Evolutionary conservation across 2,888 invertebrate genomes (phyloP).

Genomic region (Syritta pipiens): DNA sequence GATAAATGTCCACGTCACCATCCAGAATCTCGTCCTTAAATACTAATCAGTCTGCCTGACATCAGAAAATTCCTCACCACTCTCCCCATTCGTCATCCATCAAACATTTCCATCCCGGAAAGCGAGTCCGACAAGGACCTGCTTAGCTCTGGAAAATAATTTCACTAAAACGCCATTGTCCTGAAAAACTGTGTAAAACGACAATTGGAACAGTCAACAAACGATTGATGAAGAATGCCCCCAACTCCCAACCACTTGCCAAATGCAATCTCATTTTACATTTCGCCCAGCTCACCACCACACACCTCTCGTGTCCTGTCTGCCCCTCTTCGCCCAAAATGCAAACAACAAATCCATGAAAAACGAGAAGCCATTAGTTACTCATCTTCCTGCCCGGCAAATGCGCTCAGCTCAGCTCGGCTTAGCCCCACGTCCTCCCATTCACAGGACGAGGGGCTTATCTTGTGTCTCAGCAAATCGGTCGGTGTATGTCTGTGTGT

Average conservation of each 20-base stretch:
- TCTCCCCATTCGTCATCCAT: too few species aligned
- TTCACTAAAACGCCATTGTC: background rate
- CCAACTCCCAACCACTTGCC: conserved; percentile 1
- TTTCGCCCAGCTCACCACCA: background rate
- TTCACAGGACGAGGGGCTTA: conserved; percentile 44
- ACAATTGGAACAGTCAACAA: conserved; percentile 36
- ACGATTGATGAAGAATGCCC: conserved; percentile 25
- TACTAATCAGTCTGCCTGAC: too few species aligned
- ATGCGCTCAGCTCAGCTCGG: conserved; percentile 23
- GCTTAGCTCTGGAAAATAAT: too few species aligned
- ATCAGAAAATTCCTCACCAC: too few species aligned
- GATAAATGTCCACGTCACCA: too few species aligned
- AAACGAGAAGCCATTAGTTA: conserved; percentile 63
- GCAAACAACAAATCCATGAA: conserved; percentile 40
- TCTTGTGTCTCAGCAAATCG: too few species aligned
- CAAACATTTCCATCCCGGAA: too few species aligned
- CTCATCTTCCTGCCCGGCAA: conserved; percentile 46
- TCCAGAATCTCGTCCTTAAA: too few species aligned
- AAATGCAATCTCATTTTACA: conserved; percentile 5
- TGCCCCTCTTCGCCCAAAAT: conserved; percentile 8
- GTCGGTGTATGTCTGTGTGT: too few species aligned
- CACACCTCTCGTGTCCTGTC: background rate
- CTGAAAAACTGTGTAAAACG: background rate
- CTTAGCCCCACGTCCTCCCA: background rate
- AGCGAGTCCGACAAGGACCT: too few species aligned